These are phyloP conservation scores for Andrena hattorfiana DNA, from an alignment of 2,888 invertebrate genomes.

Conservation along the genomic window DNA sequence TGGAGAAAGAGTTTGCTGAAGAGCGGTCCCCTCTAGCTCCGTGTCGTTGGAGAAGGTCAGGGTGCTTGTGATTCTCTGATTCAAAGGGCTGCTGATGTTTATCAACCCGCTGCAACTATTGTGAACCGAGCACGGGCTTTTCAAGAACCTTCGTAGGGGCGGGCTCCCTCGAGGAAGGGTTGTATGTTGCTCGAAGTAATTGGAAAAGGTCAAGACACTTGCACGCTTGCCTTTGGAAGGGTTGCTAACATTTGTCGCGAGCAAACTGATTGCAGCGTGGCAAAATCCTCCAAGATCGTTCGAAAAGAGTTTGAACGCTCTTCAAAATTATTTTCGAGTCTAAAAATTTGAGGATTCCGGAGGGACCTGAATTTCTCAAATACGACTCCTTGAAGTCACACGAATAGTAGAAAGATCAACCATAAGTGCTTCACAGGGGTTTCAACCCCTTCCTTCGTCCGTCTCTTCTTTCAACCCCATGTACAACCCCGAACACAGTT, in stretches of 20 bases:
- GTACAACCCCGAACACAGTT: neutral
- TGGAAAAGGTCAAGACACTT: slow-evolving; percentile 37
- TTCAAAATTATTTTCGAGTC: neutral
- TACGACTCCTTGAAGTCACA: neutral
- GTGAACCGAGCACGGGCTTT: slow-evolving; percentile 1
- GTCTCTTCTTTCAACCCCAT: neutral
- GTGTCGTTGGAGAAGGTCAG: slow-evolving; percentile 44
- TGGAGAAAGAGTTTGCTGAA: neutral
- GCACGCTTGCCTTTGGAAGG: neutral
- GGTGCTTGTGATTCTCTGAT: slow-evolving; percentile 28
- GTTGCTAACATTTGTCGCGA: slow-evolving; percentile 1
- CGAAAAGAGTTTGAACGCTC: neutral
- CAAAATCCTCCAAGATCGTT: neutral
- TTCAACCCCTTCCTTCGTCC: neutral
- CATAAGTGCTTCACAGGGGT: neutral
- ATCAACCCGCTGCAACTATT: slow-evolving; percentile 5
- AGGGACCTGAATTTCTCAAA: neutral
- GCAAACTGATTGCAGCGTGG: neutral
- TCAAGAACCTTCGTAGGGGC: neutral
- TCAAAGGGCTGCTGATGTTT: slow-evolving; percentile 36
- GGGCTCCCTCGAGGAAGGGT: neutral
- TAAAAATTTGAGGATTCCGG: neutral
- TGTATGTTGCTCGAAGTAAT: slow-evolving; percentile 14
- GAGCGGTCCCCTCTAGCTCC: neutral
- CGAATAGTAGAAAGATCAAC: neutral